Conservation (phyloP, 2,113 vertebrate species). For the Myotis davidii region DNA sequence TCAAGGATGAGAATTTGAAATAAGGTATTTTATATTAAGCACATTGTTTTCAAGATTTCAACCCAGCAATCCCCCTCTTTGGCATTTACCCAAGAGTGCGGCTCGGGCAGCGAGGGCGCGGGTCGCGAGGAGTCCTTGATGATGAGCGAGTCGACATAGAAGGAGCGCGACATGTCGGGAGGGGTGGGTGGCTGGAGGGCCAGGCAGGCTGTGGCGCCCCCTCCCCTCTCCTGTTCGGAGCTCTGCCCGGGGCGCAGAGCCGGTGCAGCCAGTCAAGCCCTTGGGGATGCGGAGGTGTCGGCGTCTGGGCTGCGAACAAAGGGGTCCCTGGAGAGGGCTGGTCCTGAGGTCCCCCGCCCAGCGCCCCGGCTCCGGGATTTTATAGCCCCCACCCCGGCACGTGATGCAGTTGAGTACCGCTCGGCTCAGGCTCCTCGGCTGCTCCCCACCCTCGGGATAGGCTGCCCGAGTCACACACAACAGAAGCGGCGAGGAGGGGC, state of each 20-base stretch:
- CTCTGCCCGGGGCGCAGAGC: neutral
- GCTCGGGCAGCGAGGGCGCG: constrained; percentile 84
- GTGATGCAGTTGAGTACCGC: constrained; percentile 90
- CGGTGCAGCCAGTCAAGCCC: constrained; percentile 87
- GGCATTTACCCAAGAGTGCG: too few species aligned
- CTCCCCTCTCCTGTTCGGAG: constrained; percentile 18
- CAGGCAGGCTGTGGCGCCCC: neutral
- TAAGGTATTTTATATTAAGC: constrained; percentile 43
- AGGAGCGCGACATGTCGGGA: constrained; percentile 94
- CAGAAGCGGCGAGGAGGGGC: constrained; percentile 67
- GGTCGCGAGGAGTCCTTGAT: constrained; percentile 95
- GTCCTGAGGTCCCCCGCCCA: constrained; percentile 96
- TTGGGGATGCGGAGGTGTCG: constrained; percentile 93
- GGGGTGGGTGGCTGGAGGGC: neutral
- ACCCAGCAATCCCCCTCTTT: too few species aligned
- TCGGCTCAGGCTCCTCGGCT: constrained; percentile 87
- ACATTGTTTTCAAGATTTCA: constrained; percentile 65
- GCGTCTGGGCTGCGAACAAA: constrained; percentile 96
- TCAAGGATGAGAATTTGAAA: constrained; percentile 46
- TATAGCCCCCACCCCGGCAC: constrained; percentile 92
- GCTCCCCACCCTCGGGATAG: constrained; percentile 83
- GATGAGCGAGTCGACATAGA: constrained; percentile 98
- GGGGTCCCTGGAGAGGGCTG: constrained; percentile 97
- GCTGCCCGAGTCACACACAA: constrained; percentile 73
- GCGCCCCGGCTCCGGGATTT: constrained; percentile 90